phyloP scores from a whole-genome alignment of 1,140 invertebrate genomes.

The Eumaeus atala region DNA sequence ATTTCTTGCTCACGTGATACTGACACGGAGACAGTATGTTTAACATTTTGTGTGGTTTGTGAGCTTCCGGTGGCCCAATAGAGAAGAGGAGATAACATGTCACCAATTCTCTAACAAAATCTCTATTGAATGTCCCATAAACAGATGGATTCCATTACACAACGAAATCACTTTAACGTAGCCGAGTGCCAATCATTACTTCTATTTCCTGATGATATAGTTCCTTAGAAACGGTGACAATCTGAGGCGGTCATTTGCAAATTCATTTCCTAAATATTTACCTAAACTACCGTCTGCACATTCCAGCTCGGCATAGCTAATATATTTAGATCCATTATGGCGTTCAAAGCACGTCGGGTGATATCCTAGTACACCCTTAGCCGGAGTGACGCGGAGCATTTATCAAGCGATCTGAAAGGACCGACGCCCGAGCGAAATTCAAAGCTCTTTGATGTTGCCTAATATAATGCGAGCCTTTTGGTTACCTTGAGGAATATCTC shows the following conservation, averaged over 20 bases:
- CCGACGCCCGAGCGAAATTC: neutral
- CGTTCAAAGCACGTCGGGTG: constrained; percentile 5
- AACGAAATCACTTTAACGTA: too few species aligned
- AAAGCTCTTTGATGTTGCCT: constrained; percentile 2
- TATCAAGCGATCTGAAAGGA: constrained; percentile 3
- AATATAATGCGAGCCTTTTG: constrained; percentile 8
- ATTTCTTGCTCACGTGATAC: too few species aligned
- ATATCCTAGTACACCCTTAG: neutral
- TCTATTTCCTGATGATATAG: neutral
- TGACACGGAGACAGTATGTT: too few species aligned
- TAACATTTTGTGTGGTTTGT: too few species aligned
- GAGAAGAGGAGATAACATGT: too few species aligned
- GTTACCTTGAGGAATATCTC: constrained; percentile 10
- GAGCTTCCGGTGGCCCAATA: too few species aligned
- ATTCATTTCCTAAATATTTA: constrained; percentile 9
- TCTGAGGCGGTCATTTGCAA: neutral
- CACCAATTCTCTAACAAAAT: too few species aligned
- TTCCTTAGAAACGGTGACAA: too few species aligned
- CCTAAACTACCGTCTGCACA: neutral
- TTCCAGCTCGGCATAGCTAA: too few species aligned
- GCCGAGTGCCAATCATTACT: too few species aligned
- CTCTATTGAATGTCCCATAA: too few species aligned
- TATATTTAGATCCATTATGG: constrained; percentile 1
- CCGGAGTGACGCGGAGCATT: neutral
- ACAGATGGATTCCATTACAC: too few species aligned